Conservation (phyloP, 2,797 vertebrate genomes). For the Lindbergichthys nudifrons region DNA sequence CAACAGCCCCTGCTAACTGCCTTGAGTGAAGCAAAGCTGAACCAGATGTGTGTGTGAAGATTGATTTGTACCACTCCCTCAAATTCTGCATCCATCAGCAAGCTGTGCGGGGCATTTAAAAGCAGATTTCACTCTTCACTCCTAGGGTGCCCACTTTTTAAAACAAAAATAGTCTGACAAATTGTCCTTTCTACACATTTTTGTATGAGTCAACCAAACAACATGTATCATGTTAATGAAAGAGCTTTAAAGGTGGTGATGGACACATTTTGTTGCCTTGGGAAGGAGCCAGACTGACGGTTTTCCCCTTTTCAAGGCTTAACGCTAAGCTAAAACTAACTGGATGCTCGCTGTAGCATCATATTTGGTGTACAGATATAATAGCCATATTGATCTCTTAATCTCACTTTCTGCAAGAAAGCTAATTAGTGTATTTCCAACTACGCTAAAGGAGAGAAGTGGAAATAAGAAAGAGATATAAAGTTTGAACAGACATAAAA, state of each 20-base stretch:
- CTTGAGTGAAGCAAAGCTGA: constrained; percentile 81
- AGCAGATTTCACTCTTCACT: constrained; percentile 49
- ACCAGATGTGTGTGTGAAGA: constrained; percentile 81
- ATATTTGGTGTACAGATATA: not conserved
- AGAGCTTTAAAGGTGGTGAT: not conserved
- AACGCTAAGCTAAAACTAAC: constrained; percentile 12
- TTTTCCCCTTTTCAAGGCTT: no score
- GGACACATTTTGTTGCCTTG: not conserved
- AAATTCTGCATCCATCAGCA: constrained; percentile 77
- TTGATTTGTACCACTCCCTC: constrained; percentile 76
- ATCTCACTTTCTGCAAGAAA: constrained; percentile 9
- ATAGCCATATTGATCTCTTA: constrained; percentile 1
- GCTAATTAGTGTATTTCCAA: not conserved
- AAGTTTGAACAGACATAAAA: constrained; percentile 39
- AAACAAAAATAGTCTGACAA: constrained; percentile 15
- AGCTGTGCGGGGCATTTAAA: constrained; percentile 64
- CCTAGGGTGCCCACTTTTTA: constrained; percentile 24
- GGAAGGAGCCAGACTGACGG: not conserved
- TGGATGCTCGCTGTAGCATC: not conserved
- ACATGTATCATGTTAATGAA: not conserved
- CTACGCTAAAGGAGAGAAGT: not conserved
- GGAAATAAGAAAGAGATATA: constrained; percentile 16
- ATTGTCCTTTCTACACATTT: not conserved
- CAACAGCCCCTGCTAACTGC: constrained; percentile 77
- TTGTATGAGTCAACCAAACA: not conserved